These are phyloP conservation scores for Halcyon chelicuti DNA, from an alignment of 2,797 vertebrate species.

Conservation along the genomic window DNA sequence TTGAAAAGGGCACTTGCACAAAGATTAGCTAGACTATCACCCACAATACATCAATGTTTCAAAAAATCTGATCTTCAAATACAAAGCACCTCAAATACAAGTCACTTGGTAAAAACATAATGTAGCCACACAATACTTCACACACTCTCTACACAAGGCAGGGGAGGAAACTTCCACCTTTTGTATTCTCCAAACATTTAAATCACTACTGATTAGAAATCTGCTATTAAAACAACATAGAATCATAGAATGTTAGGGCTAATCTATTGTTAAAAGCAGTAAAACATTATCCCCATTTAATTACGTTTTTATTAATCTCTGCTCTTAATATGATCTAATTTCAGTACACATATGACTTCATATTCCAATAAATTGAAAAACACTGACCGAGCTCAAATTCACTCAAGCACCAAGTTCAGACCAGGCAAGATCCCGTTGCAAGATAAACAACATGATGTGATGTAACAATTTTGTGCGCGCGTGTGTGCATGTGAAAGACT, in stretches of 20 bases:
- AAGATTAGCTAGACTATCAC: background rate
- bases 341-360: constrained; percentile 29
- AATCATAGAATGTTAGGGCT: background rate
- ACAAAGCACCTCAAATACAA: background rate
- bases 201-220: background rate
- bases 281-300: constrained; percentile 21
- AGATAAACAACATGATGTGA: constrained; percentile 47
- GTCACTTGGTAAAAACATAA: background rate
- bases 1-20: background rate
- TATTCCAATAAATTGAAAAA: constrained; percentile 41
- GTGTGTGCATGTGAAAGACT: background rate
- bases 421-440: constrained; percentile 60
- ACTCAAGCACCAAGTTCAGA: constrained; percentile 47
- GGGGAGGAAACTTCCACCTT: background rate
- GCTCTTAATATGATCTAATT: constrained; percentile 18
- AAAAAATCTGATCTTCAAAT: background rate
- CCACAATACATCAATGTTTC: background rate
- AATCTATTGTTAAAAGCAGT: background rate
- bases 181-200: background rate
- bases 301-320: constrained; percentile 23
- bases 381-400: constrained; percentile 47
- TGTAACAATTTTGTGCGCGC: constrained; percentile 14
- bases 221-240: background rate
- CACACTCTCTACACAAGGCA: rapidly evolving
- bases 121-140: background rate